These are phyloP conservation scores for Timema cristinae DNA, from an alignment of 2,888 invertebrate genomes.

Conservation along the genomic window DNA sequence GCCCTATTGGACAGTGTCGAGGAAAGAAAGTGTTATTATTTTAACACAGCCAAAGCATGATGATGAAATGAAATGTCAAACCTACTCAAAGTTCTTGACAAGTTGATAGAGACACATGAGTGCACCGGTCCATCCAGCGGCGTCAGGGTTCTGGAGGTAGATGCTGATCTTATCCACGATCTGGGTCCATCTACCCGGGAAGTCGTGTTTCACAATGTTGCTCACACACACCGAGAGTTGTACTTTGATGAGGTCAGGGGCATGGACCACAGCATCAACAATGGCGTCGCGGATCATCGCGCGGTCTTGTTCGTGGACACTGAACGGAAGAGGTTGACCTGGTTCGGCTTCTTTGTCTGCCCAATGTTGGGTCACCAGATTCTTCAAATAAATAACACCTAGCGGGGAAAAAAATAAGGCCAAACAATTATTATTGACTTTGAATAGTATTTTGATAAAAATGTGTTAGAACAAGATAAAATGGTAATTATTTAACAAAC, in stretches of 20 bases:
- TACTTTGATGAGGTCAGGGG: conserved; percentile 83
- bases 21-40: too few species aligned
- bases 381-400: conserved; percentile 93
- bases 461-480: too few species aligned
- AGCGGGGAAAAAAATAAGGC: conserved; percentile 23
- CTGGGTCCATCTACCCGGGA: conserved; percentile 92
- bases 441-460: too few species aligned
- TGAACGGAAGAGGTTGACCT: conserved; percentile 72
- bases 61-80: conserved; percentile 28
- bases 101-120: conserved; percentile 87
- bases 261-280: conserved; percentile 92
- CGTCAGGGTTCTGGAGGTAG: conserved; percentile 87
- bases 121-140: conserved; percentile 85
- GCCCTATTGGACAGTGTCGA: too few species aligned
- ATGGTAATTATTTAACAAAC: conserved; percentile 43
- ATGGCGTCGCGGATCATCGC: conserved; percentile 88
- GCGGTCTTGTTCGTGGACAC: conserved; percentile 94
- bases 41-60: too few species aligned
- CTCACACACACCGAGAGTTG: conserved; percentile 92
- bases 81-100: conserved; percentile 81
- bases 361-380: conserved; percentile 86
- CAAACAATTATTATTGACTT: neutral
- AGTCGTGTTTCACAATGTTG: conserved; percentile 92
- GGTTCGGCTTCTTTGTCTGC: conserved; percentile 71
- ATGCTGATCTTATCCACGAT: conserved; percentile 93